phyloP scores from a whole-genome alignment of 2,888 invertebrate genomes.

The Epistrophe grossulariae region DNA sequence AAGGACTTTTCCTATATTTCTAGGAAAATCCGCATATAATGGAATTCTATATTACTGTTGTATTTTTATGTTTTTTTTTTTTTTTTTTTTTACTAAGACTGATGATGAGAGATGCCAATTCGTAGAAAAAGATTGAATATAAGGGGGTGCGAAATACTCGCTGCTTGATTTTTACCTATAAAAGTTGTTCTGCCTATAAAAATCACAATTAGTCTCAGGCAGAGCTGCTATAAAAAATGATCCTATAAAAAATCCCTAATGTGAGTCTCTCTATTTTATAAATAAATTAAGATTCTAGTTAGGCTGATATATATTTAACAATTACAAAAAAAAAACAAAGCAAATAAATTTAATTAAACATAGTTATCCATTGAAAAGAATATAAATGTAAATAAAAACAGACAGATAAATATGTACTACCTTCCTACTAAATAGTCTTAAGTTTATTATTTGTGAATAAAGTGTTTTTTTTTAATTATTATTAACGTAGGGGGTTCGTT shows the following conservation, averaged over 20 bases:
- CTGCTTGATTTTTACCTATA: slow-evolving; percentile 22
- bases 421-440: slow-evolving; percentile 7
- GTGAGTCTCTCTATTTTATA: slow-evolving; percentile 48
- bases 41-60: slow-evolving; percentile 47
- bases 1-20: slow-evolving; percentile 35
- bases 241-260: slow-evolving; percentile 35
- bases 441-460: slow-evolving; percentile 62
- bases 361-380: slow-evolving; percentile 40
- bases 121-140: background rate
- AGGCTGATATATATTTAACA: slow-evolving; percentile 63
- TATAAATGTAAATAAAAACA: slow-evolving; percentile 48
- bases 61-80: slow-evolving; percentile 37
- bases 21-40: slow-evolving; percentile 1
- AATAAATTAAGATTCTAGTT: slow-evolving; percentile 59
- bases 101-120: slow-evolving; percentile 65
- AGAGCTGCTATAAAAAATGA: slow-evolving; percentile 30
- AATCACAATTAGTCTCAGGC: background rate
- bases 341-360: slow-evolving; percentile 38
- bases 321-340: slow-evolving; percentile 6
- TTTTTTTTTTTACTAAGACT: slow-evolving; percentile 62
- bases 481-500: slow-evolving; percentile 23
- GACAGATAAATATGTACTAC: background rate
- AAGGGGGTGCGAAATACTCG: background rate
- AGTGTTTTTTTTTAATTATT: background rate
- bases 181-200: background rate